Evolutionary conservation across 1,140 invertebrate species (phyloP).

Genomic region (Apis dorsata): DNA sequence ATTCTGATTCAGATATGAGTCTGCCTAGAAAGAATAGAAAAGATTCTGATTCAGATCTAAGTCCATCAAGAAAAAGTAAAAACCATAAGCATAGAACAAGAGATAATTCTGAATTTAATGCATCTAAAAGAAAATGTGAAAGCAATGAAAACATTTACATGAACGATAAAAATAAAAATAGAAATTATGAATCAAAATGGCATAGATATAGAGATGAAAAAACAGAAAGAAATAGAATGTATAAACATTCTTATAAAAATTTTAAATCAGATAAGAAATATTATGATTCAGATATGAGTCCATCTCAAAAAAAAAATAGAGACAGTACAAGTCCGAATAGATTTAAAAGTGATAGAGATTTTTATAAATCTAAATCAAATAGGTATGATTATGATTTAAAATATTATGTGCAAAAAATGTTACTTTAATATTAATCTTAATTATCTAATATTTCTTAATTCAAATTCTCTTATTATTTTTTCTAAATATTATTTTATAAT

Average conservation of each 20-base stretch:
- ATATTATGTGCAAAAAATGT: neutral
- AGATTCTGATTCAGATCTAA: constrained; percentile 18
- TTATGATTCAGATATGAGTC: constrained; percentile 55
- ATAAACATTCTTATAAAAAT: constrained; percentile 68
- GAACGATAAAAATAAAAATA: constrained; percentile 58
- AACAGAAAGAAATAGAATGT: constrained; percentile 60
- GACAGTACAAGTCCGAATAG: constrained; percentile 24
- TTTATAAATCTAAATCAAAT: constrained; percentile 47
- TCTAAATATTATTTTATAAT: too few relatives aligned
- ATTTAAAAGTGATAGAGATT: constrained; percentile 32
- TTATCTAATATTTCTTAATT: too few relatives aligned
- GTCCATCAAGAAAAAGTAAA: constrained; percentile 32
- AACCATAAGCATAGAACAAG: neutral
- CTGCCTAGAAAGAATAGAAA: constrained; percentile 40
- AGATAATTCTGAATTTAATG: constrained; percentile 71
- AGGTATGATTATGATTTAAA: constrained; percentile 16
- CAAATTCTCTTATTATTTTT: too few relatives aligned
- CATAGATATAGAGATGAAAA: constrained; percentile 18
- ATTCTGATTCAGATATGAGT: constrained; percentile 21
- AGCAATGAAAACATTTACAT: constrained; percentile 53
- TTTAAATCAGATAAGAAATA: constrained; percentile 60
- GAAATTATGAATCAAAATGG: constrained; percentile 47
- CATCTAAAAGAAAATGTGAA: constrained; percentile 68
- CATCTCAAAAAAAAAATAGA: constrained; percentile 46
- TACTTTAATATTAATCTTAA: neutral